phyloP scores from a whole-genome alignment of 2,113 vertebrate species.

The Notechis scutatus region DNA sequence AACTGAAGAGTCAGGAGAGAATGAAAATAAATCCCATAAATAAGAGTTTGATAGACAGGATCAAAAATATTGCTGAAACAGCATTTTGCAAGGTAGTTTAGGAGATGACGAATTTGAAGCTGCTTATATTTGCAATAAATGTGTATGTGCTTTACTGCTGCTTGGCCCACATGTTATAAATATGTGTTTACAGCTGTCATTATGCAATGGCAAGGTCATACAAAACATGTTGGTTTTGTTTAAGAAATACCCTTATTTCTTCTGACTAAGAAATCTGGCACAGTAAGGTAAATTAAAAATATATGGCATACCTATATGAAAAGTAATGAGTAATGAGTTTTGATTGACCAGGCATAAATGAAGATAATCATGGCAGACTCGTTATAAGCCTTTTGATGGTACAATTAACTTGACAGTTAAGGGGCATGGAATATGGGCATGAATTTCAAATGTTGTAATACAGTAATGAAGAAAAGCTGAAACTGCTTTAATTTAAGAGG shows the following conservation, averaged over 20 bases:
- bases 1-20: slow-evolving; percentile 20
- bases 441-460: slow-evolving; percentile 43
- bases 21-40: slow-evolving; percentile 9
- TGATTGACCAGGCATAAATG: slow-evolving; percentile 29
- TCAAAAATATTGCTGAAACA: slow-evolving; percentile 20
- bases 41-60: slow-evolving; percentile 29
- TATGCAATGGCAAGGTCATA: slow-evolving; percentile 34
- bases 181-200: slow-evolving; percentile 38
- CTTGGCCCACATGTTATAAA: slow-evolving; percentile 35
- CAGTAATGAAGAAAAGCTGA: slow-evolving; percentile 27
- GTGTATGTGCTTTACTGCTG: slow-evolving; percentile 15
- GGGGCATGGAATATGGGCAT: slow-evolving; percentile 38
- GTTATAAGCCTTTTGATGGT: slow-evolving; percentile 46
- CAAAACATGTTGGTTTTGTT: neutral
- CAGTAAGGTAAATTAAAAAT: slow-evolving; percentile 37
- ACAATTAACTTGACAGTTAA: slow-evolving; percentile 41
- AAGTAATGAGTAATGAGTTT: slow-evolving; percentile 1
- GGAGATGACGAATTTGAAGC: slow-evolving; percentile 34
- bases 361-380: neutral
- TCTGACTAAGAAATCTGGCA: slow-evolving; percentile 25
- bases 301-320: neutral
- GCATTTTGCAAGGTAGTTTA: slow-evolving; percentile 31
- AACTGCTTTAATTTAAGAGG: slow-evolving; percentile 25
- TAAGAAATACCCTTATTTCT: slow-evolving; percentile 32
- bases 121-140: slow-evolving; percentile 26